Conservation (phyloP, 2,888 invertebrate species). For the Spicauda simplicius region DNA sequence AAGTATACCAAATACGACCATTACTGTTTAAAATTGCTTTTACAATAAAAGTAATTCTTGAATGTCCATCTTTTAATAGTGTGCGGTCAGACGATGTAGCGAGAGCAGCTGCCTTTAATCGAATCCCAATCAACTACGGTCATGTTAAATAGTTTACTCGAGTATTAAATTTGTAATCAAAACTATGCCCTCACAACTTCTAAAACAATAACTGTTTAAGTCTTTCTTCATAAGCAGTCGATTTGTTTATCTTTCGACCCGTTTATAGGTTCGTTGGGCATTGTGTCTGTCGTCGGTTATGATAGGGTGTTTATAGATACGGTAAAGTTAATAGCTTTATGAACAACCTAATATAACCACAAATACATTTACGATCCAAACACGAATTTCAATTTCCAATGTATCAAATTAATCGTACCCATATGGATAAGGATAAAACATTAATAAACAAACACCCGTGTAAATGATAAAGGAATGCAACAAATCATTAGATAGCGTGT, state of each 20-base stretch:
- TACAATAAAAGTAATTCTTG: too few relatives aligned
- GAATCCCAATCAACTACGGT: conserved; percentile 77
- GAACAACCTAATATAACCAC: not conserved
- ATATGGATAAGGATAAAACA: conserved; percentile 36
- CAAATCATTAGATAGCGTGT: conserved; percentile 60
- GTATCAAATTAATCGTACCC: conserved; percentile 9
- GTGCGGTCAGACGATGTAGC: conserved; percentile 45
- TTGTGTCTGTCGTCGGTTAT: conserved; percentile 18
- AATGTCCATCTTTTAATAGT: not conserved
- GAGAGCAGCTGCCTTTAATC: conserved; percentile 75
- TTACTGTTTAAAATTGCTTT: too few relatives aligned
- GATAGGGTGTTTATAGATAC: conserved; percentile 8
- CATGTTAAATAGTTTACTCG: conserved; percentile 74
- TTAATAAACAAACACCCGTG: conserved; percentile 43
- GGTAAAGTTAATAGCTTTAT: not conserved
- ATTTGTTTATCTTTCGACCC: conserved; percentile 49
- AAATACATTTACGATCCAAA: not conserved
- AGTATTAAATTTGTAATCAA: conserved; percentile 74
- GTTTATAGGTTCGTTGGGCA: conserved; percentile 47
- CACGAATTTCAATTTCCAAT: conserved; percentile 3
- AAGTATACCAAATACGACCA: too few relatives aligned
- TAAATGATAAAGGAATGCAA: conserved; percentile 44
- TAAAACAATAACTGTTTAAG: conserved; percentile 66
- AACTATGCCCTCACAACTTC: conserved; percentile 58
- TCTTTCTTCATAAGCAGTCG: conserved; percentile 54